Percentiles rank a stretch among this genome's conserved stretches.
phyloP scores from a whole-genome alignment of 64 coral and sea anemone species.

The Stylophora pistillata region DNA sequence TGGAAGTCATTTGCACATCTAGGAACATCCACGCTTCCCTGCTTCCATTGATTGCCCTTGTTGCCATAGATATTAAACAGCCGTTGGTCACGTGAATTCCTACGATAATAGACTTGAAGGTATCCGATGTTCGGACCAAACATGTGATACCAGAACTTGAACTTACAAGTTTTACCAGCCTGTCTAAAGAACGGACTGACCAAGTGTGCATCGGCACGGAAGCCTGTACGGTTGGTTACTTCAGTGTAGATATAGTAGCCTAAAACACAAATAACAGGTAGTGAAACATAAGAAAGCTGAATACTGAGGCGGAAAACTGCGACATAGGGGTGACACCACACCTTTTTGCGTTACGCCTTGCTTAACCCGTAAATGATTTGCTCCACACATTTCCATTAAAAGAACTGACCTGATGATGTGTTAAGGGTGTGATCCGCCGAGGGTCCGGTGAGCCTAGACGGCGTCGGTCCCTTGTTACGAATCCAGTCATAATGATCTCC shows the following conservation, averaged over 20 bases:
- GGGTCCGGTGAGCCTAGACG: slow-evolving; percentile 66
- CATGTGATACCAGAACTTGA: slow-evolving; percentile 98
- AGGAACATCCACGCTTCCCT: slow-evolving; percentile 53
- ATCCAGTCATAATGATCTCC: slow-evolving; percentile 88
- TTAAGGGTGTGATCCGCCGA: slow-evolving; percentile 74
- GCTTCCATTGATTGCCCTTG: slow-evolving; percentile 73
- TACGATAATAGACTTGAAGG: slow-evolving; percentile 65
- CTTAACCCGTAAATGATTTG: too few relatives aligned
- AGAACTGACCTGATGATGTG: slow-evolving; percentile 54
- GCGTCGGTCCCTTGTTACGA: slow-evolving; percentile 66
- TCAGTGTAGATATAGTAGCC: slow-evolving; percentile 91
- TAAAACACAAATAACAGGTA: not conserved
- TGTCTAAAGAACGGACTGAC: slow-evolving; percentile 85
- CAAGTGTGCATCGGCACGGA: slow-evolving; percentile 72
- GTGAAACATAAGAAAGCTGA: too few relatives aligned
- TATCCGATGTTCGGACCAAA: slow-evolving; percentile 69
- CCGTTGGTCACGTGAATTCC: slow-evolving; percentile 63
- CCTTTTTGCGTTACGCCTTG: too few relatives aligned
- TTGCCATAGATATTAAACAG: slow-evolving; percentile 67
- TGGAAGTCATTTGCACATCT: slow-evolving; percentile 82
- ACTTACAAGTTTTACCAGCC: slow-evolving; percentile 82
- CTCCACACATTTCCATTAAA: not conserved
- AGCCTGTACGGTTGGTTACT: slow-evolving; percentile 67
- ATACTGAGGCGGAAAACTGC: too few relatives aligned
- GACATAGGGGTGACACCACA: too few relatives aligned